These are phyloP conservation scores for Camponotus pennsylvanicus DNA, from an alignment of 1,140 invertebrate genomes.

Conservation along the genomic window DNA sequence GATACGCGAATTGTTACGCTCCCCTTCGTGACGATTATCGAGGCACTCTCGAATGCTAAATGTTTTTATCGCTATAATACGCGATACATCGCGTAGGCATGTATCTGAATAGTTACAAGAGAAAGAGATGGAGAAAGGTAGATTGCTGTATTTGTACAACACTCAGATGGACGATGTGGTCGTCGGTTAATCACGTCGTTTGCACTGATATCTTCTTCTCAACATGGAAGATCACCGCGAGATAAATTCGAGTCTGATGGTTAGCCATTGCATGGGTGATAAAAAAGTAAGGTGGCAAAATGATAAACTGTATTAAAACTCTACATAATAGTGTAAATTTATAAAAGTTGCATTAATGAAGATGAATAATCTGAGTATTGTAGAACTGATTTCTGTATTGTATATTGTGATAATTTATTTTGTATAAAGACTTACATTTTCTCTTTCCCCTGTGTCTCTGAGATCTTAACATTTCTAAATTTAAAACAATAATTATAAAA, in stretches of 20 bases:
- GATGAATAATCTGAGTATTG: neutral
- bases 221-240: neutral
- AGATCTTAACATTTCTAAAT: neutral
- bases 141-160: constrained; percentile 19
- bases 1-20: constrained; percentile 5
- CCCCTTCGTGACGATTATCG: neutral
- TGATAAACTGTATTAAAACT: neutral
- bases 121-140: constrained; percentile 4
- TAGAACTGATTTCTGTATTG: neutral
- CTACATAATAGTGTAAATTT: neutral
- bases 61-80: constrained; percentile 14
- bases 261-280: neutral
- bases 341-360: neutral
- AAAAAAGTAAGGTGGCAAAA: neutral
- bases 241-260: neutral
- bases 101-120: neutral
- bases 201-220: neutral
- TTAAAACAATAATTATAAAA: neutral
- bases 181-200: constrained; percentile 4
- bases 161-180: neutral
- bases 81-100: constrained; percentile 1
- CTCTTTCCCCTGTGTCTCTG: neutral
- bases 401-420: constrained; percentile 20
- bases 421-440: neutral
- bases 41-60: constrained; percentile 22